A percentile compares a stretch with the other conserved stretches of the same genome.
These are phyloP conservation scores for Dyspetes luteomarginatus DNA, from an alignment of 2,888 invertebrate species.

Conservation along the genomic window DNA sequence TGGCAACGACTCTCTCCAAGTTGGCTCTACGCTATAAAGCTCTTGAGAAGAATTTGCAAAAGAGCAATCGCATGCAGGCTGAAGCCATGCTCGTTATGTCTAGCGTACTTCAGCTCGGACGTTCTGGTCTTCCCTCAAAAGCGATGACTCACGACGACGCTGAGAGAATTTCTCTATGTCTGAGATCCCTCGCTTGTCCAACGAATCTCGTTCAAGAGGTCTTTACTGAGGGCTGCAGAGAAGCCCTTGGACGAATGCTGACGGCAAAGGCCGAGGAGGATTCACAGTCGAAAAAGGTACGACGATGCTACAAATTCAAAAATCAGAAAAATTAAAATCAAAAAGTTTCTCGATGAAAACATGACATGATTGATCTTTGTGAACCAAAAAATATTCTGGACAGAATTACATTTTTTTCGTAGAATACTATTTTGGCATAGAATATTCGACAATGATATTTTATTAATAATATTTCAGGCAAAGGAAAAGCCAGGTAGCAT, in stretches of 20 bases:
- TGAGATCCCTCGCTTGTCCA: slow-evolving; percentile 89
- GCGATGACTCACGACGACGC: slow-evolving; percentile 98
- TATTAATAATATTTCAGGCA: slow-evolving; percentile 83
- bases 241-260: slow-evolving; percentile 93
- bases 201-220: slow-evolving; percentile 88
- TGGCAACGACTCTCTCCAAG: slow-evolving; percentile 96
- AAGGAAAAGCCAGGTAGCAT: slow-evolving; percentile 88
- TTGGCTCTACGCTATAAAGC: slow-evolving; percentile 87
- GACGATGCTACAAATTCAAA: not conserved
- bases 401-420: too few relatives aligned
- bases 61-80: slow-evolving; percentile 87
- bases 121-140: slow-evolving; percentile 86
- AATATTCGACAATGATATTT: too few relatives aligned
- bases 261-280: slow-evolving; percentile 91
- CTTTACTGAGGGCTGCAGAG: slow-evolving; percentile 90
- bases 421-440: too few relatives aligned
- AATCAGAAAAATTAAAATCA: too few relatives aligned
- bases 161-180: slow-evolving; percentile 93
- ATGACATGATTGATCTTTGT: too few relatives aligned
- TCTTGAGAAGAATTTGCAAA: slow-evolving; percentile 75
- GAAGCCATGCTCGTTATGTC: slow-evolving; percentile 95
- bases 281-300: slow-evolving; percentile 85
- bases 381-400: too few relatives aligned
- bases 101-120: slow-evolving; percentile 92
- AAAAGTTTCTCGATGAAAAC: too few relatives aligned